Base-by-base conservation (phyloP, 1,140 invertebrate genomes). In the Sitobion miscanthi region DNA sequence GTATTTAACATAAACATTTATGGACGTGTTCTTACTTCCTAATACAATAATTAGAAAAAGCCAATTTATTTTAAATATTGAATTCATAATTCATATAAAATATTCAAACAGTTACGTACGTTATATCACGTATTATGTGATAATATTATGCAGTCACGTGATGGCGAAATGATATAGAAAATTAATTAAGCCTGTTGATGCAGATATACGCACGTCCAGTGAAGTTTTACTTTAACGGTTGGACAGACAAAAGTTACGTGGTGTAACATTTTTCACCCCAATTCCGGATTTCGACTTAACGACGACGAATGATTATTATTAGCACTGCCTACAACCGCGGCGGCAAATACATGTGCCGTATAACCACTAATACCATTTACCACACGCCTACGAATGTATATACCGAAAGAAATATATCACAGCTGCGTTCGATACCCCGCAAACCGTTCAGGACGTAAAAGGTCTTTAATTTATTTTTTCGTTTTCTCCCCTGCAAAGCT, bases 401-500 rank as follows among this genome's bases (percentile, higher is more conserved):
- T 77, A 17, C 14, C 62, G n/a, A 4, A 77, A 4, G 62, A 77
- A 77, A 77, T 77, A 83, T 83, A 83, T 83, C 82, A 83, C 82
- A 42, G n/a, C 62, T n/a, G 62, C 62, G 62, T 83, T 83, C 38
- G 17, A 83, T 83, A 38, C 20, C 38, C 82, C 38, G 82, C 35
- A 83, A 83, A 83, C 23, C 82, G 82, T 83, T 23, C 82, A 20
- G 82, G n/a, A 83, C 35, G 82, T 83, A 88, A 52, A 47, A 87
- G 85, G 85, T 52, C 86, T 52, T 88, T 87, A 87, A 38, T 85
- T 42, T 85, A 42, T 42, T 85, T 85, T 85, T 42, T 85, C 38
- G 35, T 54, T 38, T 52, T 89, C n/a, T 52, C n/a, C 21, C 87
- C 7, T 38, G 8, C 17, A 54, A 89, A 89, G 49, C 87, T 54